A percentile compares a stretch with the other conserved stretches of the same genome.
Conservation (phyloP, 2,888 invertebrate genomes). For the Caenorhabditis becei region DNA sequence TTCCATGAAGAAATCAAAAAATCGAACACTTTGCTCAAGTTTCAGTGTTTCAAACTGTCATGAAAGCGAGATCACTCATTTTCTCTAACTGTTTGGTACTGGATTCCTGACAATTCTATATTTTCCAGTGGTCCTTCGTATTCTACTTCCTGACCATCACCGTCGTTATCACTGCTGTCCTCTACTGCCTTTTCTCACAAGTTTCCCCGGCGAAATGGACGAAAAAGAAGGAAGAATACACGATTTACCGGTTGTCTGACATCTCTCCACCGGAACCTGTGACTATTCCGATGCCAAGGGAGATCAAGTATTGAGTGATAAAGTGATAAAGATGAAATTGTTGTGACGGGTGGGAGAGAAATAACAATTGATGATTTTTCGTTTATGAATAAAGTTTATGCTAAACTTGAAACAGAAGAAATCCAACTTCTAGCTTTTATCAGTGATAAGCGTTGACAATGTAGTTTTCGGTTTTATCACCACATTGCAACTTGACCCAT, state of each 20-base stretch:
- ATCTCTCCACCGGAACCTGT: conserved; percentile 46
- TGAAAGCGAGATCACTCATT: no score
- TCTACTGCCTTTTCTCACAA: conserved; percentile 54
- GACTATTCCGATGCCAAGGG: conserved; percentile 50
- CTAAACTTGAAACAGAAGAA: conserved; percentile 6
- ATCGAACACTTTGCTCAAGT: no score
- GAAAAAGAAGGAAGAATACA: conserved; percentile 38
- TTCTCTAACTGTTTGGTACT: no score
- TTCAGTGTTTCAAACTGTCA: no score
- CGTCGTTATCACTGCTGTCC: conserved; percentile 47
- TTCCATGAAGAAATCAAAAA: no score
- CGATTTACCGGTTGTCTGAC: conserved; percentile 56
- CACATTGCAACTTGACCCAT: conserved; percentile 26
- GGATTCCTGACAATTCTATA: no score
- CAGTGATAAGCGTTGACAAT: not conserved
- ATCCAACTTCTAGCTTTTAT: no score
- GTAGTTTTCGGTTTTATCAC: conserved; percentile 7
- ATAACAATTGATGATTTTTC: conserved; percentile 4
- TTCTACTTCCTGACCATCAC: conserved; percentile 63
- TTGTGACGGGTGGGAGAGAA: not conserved
- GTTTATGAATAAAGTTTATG: not conserved
- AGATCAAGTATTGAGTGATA: conserved; percentile 27
- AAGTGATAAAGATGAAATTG: not conserved
- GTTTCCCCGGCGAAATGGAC: conserved; percentile 63
- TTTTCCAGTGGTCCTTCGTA: conserved; percentile 61